Evolutionary conservation across 1,140 invertebrate species (phyloP).

Genomic region (Colletes gigas): DNA sequence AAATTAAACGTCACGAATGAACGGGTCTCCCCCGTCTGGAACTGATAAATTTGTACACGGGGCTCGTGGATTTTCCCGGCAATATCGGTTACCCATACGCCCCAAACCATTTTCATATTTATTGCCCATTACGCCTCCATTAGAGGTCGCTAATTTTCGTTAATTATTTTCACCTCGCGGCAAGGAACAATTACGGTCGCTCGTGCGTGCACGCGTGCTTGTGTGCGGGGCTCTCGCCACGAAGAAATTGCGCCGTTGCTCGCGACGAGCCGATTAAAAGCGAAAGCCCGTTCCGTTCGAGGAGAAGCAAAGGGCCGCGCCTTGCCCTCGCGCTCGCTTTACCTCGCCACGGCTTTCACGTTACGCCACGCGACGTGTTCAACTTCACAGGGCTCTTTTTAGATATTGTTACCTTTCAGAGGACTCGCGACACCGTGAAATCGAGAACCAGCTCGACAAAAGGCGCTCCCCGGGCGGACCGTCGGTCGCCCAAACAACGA

Average conservation of each 20-base stretch:
- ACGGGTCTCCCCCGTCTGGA: neutral
- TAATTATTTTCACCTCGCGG: conserved; percentile 26
- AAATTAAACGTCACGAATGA: neutral
- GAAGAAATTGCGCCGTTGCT: neutral
- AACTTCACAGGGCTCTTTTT: neutral
- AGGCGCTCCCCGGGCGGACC: neutral
- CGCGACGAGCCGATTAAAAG: neutral
- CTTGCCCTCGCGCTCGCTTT: neutral
- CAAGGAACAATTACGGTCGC: neutral
- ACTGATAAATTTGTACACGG: neutral
- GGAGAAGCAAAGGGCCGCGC: too few species aligned
- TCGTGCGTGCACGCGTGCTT: too few species aligned
- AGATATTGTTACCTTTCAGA: neutral
- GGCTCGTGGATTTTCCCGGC: neutral
- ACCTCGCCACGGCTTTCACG: too few species aligned
- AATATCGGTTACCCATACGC: neutral
- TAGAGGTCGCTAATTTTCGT: conserved; percentile 14
- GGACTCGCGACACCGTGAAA: neutral
- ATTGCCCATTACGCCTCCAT: conserved; percentile 16
- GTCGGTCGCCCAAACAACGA: neutral
- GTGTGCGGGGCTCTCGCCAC: too few species aligned
- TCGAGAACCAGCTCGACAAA: neutral
- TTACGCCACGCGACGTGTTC: neutral
- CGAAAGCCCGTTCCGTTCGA: neutral
- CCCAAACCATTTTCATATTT: conserved; percentile 13